A percentile compares a stretch with the other conserved stretches of the same genome.
phyloP scores from a whole-genome alignment of 2,888 invertebrate genomes.

The Oligia latruncula region DNA sequence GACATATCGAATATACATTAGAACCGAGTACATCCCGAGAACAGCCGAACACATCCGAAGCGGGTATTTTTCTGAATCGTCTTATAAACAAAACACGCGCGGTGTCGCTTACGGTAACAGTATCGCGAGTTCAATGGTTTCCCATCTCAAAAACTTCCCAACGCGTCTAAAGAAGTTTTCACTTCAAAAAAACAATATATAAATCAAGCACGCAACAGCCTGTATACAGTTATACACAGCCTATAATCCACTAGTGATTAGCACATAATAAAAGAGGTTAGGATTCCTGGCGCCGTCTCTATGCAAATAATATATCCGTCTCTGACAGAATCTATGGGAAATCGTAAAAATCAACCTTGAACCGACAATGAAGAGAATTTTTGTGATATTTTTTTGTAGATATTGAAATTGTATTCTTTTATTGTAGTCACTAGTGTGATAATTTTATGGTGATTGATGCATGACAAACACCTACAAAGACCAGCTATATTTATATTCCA shows the following conservation, averaged over 20 bases:
- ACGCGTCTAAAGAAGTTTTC: too few relatives aligned
- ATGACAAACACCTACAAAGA: background rate
- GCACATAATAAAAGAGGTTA: slow-evolving; percentile 65
- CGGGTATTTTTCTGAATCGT: too few relatives aligned
- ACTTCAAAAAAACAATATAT: too few relatives aligned
- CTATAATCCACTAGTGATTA: slow-evolving; percentile 61
- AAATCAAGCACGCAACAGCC: slow-evolving; percentile 23
- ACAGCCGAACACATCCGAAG: too few relatives aligned
- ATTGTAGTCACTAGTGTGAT: background rate
- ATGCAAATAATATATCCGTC: slow-evolving; percentile 67
- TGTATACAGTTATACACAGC: slow-evolving; percentile 44
- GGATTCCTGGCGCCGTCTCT: slow-evolving; percentile 55
- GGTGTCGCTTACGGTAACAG: too few relatives aligned
- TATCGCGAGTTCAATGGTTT: too few relatives aligned
- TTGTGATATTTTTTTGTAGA: background rate
- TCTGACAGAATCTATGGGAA: slow-evolving; percentile 41
- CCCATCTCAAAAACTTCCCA: too few relatives aligned
- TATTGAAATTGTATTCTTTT: slow-evolving; percentile 4
- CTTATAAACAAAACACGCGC: too few relatives aligned
- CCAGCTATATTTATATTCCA: background rate
- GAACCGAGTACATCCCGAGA: too few relatives aligned
- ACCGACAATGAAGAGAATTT: slow-evolving; percentile 13
- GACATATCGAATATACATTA: too few relatives aligned
- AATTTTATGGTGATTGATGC: slow-evolving; percentile 14
- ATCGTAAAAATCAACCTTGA: slow-evolving; percentile 62